phyloP scores from a whole-genome alignment of 2,797 vertebrate genomes.

The Ctenosaura bakeri region DNA sequence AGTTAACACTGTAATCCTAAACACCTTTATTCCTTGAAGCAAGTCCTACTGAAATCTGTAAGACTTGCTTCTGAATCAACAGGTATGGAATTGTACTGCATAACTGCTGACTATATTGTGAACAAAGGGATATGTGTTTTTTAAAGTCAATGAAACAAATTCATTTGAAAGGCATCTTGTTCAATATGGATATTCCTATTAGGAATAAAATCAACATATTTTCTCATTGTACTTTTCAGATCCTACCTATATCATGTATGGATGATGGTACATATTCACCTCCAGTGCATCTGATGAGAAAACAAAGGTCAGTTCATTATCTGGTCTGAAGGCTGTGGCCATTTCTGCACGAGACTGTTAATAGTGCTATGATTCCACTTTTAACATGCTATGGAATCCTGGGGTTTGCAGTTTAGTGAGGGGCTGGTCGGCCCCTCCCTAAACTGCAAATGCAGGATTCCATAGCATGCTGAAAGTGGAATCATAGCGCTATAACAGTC shows the following conservation, averaged over 20 bases:
- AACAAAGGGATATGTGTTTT: slow-evolving; percentile 1
- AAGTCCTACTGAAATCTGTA: background rate
- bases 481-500: too few relatives aligned
- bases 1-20: background rate
- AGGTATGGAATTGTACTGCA: background rate
- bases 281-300: slow-evolving; percentile 11
- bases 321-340: background rate
- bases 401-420: too few relatives aligned
- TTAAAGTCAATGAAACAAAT: background rate
- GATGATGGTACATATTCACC: background rate
- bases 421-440: too few relatives aligned
- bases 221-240: background rate
- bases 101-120: background rate
- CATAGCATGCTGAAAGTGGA: too few relatives aligned
- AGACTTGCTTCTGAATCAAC: background rate
- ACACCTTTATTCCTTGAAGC: background rate
- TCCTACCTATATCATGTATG: background rate
- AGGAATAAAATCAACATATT: slow-evolving; percentile 15
- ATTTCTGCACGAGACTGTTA: too few relatives aligned
- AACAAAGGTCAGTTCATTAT: background rate
- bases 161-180: slow-evolving; percentile 19
- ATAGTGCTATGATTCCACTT: too few relatives aligned
- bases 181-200: accelerated
- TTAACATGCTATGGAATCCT: too few relatives aligned
- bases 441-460: too few relatives aligned